These are phyloP conservation scores for Argyrosomus japonicus DNA, from an alignment of 2,113 vertebrate genomes.

Conservation along the genomic window DNA sequence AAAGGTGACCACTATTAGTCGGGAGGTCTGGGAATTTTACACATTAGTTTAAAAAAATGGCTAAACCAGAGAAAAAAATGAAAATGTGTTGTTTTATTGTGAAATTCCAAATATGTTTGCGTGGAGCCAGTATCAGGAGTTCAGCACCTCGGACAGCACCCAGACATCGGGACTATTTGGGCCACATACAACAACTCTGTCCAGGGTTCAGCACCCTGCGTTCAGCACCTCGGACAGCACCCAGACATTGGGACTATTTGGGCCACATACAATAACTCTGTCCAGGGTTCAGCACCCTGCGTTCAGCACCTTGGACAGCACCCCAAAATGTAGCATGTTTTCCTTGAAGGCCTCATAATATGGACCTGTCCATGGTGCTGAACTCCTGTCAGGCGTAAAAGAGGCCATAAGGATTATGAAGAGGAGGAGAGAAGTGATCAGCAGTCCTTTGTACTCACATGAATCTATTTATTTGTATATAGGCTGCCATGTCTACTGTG, in stretches of 20 bases:
- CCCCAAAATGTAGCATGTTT: background rate
- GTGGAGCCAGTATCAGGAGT: background rate
- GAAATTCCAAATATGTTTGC: background rate
- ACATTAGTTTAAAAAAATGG: background rate
- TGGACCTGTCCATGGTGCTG: slow-evolving; percentile 66
- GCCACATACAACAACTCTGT: background rate
- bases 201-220: slow-evolving; percentile 5
- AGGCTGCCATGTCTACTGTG: background rate
- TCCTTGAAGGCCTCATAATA: background rate
- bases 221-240: slow-evolving; percentile 60
- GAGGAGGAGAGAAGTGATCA: background rate
- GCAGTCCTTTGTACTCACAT: background rate
- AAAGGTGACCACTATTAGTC: background rate
- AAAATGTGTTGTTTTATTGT: slow-evolving; percentile 8
- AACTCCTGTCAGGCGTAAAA: slow-evolving; percentile 28
- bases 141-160: slow-evolving; percentile 60
- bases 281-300: slow-evolving; percentile 16
- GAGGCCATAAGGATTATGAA: slow-evolving; percentile 13
- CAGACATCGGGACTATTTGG: fast-evolving
- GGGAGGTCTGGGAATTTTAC: background rate
- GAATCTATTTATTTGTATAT: background rate
- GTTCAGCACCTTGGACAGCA: slow-evolving; percentile 35
- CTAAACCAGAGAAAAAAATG: background rate
- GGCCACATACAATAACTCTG: background rate
- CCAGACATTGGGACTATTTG: fast-evolving